Evolutionary conservation across 2,113 vertebrate genomes (phyloP).

Genomic region (Eurystomus gularis): DNA sequence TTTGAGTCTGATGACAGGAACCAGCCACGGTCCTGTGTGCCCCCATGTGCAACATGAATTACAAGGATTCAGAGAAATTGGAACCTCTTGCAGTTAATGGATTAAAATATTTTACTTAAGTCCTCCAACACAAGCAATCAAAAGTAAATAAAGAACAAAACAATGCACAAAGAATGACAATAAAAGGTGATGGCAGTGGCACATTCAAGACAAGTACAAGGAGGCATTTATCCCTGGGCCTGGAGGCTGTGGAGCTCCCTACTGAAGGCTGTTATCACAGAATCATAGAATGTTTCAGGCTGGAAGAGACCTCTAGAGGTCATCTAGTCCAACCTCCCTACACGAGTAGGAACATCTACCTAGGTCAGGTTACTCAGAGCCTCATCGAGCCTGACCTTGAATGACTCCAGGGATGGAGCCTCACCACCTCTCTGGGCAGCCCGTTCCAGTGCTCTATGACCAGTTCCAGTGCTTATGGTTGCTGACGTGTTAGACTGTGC

Average conservation of each 20-base stretch:
- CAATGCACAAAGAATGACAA: background rate
- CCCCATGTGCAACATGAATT: fast-evolving
- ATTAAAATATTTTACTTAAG: background rate
- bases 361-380: no score
- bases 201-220: fast-evolving
- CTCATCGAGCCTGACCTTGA: no score
- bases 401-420: no score
- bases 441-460: no score
- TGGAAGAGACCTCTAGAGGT: no score
- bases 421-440: no score
- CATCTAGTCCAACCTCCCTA: no score
- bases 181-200: background rate
- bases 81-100: background rate
- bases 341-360: no score
- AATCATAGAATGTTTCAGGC: no score
- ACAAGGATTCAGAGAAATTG: background rate
- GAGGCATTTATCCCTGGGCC: background rate
- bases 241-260: background rate
- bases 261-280: background rate
- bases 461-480: no score
- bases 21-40: background rate
- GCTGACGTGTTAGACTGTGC: background rate
- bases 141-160: background rate
- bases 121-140: background rate
- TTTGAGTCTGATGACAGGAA: background rate